Evolutionary conservation across 2,888 invertebrate genomes (phyloP), one percentile per base, ranked within the genome.

Genomic region (Muschampia plurimacula): DNA sequence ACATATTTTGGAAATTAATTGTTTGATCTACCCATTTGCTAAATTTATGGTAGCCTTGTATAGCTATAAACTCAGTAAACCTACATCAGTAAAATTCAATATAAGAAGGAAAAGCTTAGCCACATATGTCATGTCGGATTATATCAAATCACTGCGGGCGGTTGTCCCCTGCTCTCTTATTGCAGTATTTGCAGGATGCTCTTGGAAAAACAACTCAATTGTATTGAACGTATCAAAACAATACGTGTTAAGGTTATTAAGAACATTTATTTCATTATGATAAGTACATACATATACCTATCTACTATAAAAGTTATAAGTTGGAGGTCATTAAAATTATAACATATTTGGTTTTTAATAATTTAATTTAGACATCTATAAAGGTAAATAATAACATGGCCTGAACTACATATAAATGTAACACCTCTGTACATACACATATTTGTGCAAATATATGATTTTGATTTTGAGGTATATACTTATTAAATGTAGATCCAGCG

Each of bases 111-210:
- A 85, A 87, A 87, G 75, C 79, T 77, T 77, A 84, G 71, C 59
- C 84, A 90, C 93, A 92, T 89, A 90, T 92, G 92, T 88, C 82
- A 80, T 77, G 78, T 74, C 75, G 87, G 90, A 88, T 90, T 89
- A 91, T 90, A 89, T 89, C 88, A 86, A 89, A 89, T 87, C 89
- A 88, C 88, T 87, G 87, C 82, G 79, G 80, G 77, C 79, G 80
- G 83, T 84, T 79, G 78, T 81, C 79, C 85, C 87, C 77, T 74
- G 76, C 80, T 82, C 81, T 81, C 74, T 75, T 78, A 81, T 82
- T 80, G 81, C 82, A 76, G 78, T 80, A 78, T 78, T 77, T 77
- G 49, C 80, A 81, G 76, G 78, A 82, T 78, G 75, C 75, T 77
- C 79, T 79, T 78, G 71, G 75, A 72, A 73, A 77, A 76, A 77